Percentiles rank a stretch among this genome's conserved stretches.
phyloP scores from a whole-genome alignment of 2,888 invertebrate genomes.

The Campoletis raptor region DNA sequence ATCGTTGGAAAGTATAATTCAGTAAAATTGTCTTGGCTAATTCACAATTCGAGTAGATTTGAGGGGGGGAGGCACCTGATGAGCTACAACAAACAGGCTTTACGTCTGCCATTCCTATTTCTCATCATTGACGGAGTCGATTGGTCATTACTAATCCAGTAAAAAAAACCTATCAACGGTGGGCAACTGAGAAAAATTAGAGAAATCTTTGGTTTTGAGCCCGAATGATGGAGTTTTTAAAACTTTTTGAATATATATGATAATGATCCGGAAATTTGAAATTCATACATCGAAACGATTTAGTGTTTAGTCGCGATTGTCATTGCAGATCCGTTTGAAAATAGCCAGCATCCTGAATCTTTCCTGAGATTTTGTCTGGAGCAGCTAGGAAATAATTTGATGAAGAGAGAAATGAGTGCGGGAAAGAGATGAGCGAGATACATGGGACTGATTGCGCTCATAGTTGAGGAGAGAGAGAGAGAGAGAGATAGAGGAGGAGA shows the following conservation, averaged over 20 bases:
- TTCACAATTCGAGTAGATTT: background rate
- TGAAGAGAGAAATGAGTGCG: constrained; percentile 5
- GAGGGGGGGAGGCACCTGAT: background rate
- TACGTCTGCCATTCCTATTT: background rate
- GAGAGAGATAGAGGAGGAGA: constrained; percentile 7
- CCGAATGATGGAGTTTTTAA: background rate
- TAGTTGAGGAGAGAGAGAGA: constrained; percentile 29
- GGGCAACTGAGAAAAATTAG: background rate
- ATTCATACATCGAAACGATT: background rate
- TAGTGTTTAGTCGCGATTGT: background rate
- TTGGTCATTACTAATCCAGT: background rate
- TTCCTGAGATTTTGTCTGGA: constrained; percentile 11
- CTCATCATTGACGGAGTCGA: background rate
- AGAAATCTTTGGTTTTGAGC: background rate
- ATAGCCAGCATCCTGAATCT: constrained; percentile 37
- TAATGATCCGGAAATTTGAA: background rate
- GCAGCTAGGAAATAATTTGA: constrained; percentile 50
- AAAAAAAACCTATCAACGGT: background rate
- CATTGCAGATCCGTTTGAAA: constrained; percentile 8
- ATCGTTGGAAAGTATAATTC: background rate
- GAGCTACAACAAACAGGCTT: no score
- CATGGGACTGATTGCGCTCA: constrained; percentile 55
- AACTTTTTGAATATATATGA: background rate
- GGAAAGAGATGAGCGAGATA: constrained; percentile 25
- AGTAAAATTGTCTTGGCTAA: background rate